phyloP scores from a whole-genome alignment of 2,888 invertebrate species.

The Drosophila kanekoi region DNA sequence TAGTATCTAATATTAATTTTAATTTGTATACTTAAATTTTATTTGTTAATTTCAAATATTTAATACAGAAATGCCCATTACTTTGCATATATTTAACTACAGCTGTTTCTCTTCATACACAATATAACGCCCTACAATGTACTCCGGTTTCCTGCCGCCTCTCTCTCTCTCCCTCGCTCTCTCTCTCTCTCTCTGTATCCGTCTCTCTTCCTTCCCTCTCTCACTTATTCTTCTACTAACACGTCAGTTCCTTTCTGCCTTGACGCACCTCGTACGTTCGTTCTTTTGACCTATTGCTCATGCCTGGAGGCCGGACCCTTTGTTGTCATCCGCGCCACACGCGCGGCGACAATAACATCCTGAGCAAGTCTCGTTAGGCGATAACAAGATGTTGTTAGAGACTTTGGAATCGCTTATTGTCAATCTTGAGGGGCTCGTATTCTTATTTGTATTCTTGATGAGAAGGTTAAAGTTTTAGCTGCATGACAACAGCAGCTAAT shows the following conservation, averaged over 20 bases:
- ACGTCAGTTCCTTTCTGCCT: not conserved
- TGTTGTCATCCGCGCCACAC: conserved; percentile 2
- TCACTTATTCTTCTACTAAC: too few species aligned
- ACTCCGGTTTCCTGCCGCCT: not conserved
- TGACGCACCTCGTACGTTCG: conserved; percentile 10
- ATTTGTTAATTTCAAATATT: too few species aligned
- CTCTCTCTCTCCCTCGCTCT: not conserved
- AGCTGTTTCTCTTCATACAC: too few species aligned
- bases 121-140: not conserved
- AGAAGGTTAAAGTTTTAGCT: conserved; percentile 43
- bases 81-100: not conserved
- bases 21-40: too few species aligned
- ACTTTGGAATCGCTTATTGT: conserved; percentile 26
- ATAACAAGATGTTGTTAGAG: conserved; percentile 26
- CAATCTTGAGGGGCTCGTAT: conserved; percentile 39
- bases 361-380: conserved; percentile 28
- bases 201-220: not conserved
- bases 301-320: conserved; percentile 52
- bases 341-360: conserved; percentile 37
- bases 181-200: not conserved
- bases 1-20: too few species aligned
- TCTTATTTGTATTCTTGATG: conserved; percentile 11
- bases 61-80: not conserved
- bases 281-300: conserved; percentile 57
- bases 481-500: conserved; percentile 38